phyloP scores from a whole-genome alignment of 2,888 invertebrate genomes.

The Aspidapion aeneum region DNA sequence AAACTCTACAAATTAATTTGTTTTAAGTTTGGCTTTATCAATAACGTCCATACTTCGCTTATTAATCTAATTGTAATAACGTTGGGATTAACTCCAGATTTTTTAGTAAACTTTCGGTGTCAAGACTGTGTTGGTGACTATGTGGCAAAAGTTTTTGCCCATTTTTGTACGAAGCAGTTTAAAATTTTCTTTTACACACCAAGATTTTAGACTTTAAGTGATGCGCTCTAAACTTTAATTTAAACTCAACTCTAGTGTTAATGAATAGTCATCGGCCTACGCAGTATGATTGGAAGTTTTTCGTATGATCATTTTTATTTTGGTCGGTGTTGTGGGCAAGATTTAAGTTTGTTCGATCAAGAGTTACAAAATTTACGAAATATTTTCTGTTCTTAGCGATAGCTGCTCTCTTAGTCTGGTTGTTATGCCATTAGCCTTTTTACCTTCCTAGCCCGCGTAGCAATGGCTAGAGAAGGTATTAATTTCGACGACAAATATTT shows the following conservation, averaged over 20 bases:
- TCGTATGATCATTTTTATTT: constrained; percentile 80
- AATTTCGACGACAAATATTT: too few species aligned
- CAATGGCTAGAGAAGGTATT: too few species aligned
- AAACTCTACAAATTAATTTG: too few species aligned
- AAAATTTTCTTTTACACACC: constrained; percentile 32
- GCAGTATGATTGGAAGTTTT: constrained; percentile 75
- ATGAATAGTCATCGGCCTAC: background rate
- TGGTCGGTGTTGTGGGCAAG: constrained; percentile 88
- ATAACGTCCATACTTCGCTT: too few species aligned
- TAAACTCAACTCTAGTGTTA: background rate
- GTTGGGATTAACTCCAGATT: too few species aligned
- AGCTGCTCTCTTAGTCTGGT: constrained; percentile 90
- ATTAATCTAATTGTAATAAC: too few species aligned
- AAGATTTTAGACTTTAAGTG: constrained; percentile 32
- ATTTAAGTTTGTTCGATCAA: constrained; percentile 92
- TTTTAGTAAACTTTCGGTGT: too few species aligned
- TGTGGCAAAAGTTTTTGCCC: constrained; percentile 26
- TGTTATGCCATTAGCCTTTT: constrained; percentile 94
- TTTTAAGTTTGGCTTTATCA: too few species aligned
- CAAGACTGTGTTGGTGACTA: constrained; percentile 17
- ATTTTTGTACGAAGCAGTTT: constrained; percentile 28
- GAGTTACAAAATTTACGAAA: constrained; percentile 86
- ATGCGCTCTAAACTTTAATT: constrained; percentile 27
- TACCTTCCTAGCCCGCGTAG: too few species aligned
- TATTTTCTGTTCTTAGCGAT: constrained; percentile 90